phyloP scores from a whole-genome alignment of 2,797 vertebrate species.

The Chelonia mydas region DNA sequence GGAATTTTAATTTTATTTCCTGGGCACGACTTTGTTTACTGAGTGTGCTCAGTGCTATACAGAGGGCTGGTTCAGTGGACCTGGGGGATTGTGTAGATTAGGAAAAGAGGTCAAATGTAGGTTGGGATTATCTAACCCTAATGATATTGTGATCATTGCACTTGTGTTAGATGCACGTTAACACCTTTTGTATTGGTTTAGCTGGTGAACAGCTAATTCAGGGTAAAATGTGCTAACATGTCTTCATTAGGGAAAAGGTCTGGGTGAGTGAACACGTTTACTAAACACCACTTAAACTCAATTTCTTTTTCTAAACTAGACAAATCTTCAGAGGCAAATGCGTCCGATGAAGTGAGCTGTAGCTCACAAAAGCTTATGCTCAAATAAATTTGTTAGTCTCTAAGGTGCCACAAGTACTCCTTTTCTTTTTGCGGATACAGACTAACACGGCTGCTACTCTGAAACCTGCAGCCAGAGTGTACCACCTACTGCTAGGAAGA shows the following conservation, averaged over 20 bases:
- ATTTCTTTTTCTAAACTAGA: conserved; percentile 39
- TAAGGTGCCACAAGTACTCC: too few relatives aligned
- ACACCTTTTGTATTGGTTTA: rapidly evolving
- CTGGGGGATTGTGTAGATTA: neutral
- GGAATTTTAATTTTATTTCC: neutral
- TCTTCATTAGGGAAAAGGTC: neutral
- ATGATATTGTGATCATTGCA: neutral
- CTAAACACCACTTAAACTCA: conserved; percentile 52
- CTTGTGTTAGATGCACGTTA: neutral
- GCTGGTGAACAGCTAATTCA: neutral
- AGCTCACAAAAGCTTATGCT: too few relatives aligned
- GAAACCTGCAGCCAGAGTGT: rapidly evolving
- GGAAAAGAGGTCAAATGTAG: neutral
- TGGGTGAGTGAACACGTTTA: conserved; percentile 2
- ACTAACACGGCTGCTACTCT: too few relatives aligned
- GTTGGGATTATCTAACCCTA: neutral
- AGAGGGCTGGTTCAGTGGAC: too few relatives aligned
- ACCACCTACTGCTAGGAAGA: neutral
- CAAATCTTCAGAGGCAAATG: neutral
- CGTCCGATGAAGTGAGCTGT: neutral
- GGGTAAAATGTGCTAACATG: conserved; percentile 55
- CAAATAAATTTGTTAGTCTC: too few relatives aligned
- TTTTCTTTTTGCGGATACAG: too few relatives aligned
- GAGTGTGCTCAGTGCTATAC: neutral
- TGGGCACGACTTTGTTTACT: neutral